Evolutionary conservation across 2,797 vertebrate genomes (phyloP), one percentile per base, ranked within the genome.

Genomic region (Betta splendens): DNA sequence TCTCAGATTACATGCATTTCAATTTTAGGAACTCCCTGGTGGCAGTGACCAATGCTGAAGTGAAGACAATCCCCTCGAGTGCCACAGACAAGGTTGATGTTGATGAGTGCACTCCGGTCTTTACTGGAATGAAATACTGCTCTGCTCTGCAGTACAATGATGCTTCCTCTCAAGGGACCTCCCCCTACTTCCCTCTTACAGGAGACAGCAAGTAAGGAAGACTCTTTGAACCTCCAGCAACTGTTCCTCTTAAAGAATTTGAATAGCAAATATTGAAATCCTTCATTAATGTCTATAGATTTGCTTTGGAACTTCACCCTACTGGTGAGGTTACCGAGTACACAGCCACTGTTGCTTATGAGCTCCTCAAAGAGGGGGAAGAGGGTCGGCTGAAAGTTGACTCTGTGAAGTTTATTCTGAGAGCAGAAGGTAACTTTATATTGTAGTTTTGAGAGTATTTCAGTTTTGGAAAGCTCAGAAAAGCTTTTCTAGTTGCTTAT

Each of bases 311-410:
- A 79, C 75, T 98, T 49, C 85, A 85, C 8, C 92, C 96, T 3
- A 94, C 93, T 1, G 94, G 93, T 2, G 84, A 94, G 7, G 91
- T 97, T 28, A 87, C 89, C 16, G 93, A 93, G 67, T 98, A 97
- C 59, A 93, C 93, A 8, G 93, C 92, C 71, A 92, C 87, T 22
- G 56, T 92, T 36, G 84, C 68, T 48, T 96, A 97, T 0, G 83
- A 92, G 25, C 70, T 92, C 33, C 88, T 90, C 31, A 92, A 15
- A 50, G 89, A 85, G 54, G 88, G 85, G 72, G 81, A 83, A 25
- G 90, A 94, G 1, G 87, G 59, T 7, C 51, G 9, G 25, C 90
- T 93, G 48, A 80, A 91, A 58, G 87, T 93, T 60, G 93, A 98
- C 58, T 89, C 85, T 22, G 39, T 98, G 42, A 93, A 88, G 51